A percentile compares a stretch with the other conserved stretches of the same genome.
phyloP scores from a whole-genome alignment of 1,140 invertebrate species.

The Atta cephalotes region DNA sequence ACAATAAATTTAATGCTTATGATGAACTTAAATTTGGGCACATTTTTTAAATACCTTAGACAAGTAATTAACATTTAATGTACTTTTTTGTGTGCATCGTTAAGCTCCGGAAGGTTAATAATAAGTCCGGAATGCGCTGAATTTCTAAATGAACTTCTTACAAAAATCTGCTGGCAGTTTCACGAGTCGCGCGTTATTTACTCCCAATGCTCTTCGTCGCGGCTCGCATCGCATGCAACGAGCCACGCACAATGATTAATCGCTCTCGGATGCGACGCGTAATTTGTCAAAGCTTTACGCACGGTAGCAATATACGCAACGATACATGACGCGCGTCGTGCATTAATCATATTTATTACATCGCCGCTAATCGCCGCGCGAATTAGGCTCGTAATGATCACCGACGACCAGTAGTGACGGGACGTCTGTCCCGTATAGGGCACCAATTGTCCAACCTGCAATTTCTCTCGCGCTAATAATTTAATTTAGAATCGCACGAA shows the following conservation, averaged over 20 bases:
- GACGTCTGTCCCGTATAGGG: constrained; percentile 14
- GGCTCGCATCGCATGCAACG: constrained; percentile 38
- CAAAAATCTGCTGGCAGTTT: neutral
- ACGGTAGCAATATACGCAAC: constrained; percentile 72
- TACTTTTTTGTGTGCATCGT: too few relatives aligned
- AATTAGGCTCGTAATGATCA: constrained; percentile 70
- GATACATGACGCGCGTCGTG: constrained; percentile 66
- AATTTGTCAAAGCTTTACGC: constrained; percentile 71
- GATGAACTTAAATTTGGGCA: too few relatives aligned
- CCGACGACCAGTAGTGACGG: neutral
- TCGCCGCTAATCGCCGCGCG: constrained; percentile 67
- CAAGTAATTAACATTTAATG: too few relatives aligned
- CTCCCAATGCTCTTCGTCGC: constrained; percentile 7
- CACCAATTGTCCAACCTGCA: constrained; percentile 40
- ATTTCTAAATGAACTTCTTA: neutral
- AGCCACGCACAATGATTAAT: constrained; percentile 59
- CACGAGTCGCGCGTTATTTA: neutral
- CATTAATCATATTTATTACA: constrained; percentile 78
- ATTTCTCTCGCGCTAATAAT: constrained; percentile 53
- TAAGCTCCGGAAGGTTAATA: too few relatives aligned
- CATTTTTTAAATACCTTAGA: too few relatives aligned
- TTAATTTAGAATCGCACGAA: constrained; percentile 31
- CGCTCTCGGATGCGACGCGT: constrained; percentile 46
- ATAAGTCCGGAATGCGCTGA: neutral
- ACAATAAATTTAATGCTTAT: too few relatives aligned